Percentiles rank a stretch among this genome's conserved stretches.
Conservation (phyloP, 2,797 vertebrate species). For the Lacerta bilineata region DNA sequence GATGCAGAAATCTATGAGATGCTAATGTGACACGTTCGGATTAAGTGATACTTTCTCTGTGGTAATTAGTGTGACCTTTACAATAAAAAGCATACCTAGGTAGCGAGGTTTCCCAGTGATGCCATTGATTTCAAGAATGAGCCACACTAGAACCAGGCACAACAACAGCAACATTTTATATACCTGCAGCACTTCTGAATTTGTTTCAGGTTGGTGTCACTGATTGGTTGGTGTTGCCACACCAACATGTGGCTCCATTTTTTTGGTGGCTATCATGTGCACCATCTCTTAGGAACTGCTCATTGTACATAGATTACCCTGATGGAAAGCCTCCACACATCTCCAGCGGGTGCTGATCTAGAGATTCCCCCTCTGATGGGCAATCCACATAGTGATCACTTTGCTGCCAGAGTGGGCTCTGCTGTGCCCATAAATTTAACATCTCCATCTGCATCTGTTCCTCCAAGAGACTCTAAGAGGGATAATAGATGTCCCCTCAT, state of each 20-base stretch:
- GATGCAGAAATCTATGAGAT: slow-evolving; percentile 14
- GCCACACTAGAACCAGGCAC: neutral
- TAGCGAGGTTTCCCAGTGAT: neutral
- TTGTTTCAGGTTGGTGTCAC: neutral
- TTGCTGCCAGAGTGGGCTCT: no score
- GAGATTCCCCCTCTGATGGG: neutral
- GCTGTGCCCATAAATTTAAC: no score
- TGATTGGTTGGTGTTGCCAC: neutral
- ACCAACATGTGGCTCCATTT: no score
- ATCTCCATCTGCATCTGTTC: no score
- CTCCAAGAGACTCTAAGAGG: no score
- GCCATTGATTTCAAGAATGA: neutral
- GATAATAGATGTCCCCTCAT: no score
- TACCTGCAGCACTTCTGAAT: no score
- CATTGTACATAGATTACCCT: neutral
- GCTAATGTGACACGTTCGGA: slow-evolving; percentile 15
- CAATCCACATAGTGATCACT: no score
- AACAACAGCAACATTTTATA: neutral
- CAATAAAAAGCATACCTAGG: neutral
- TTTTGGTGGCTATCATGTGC: neutral
- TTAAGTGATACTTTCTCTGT: slow-evolving; percentile 13
- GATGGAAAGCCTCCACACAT: neutral
- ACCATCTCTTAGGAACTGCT: neutral
- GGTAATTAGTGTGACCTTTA: neutral
- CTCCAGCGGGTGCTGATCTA: neutral